A percentile compares a stretch with the other conserved stretches of the same genome.
Evolutionary conservation across 2,888 invertebrate genomes (phyloP).

Genomic region (Masnerella sp.): DNA sequence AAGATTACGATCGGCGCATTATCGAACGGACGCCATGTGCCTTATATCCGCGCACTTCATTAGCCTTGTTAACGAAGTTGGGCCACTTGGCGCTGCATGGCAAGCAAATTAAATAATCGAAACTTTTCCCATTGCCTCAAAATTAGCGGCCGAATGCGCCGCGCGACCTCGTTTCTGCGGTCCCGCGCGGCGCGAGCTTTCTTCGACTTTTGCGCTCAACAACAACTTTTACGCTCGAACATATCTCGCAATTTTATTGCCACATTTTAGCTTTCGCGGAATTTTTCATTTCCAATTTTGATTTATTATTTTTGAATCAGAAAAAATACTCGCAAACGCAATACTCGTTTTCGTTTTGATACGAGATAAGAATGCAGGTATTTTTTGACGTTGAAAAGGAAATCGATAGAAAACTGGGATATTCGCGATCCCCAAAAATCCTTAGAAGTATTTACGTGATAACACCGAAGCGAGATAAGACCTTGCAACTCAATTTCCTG

Average conservation of each 20-base stretch:
- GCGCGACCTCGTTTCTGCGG: slow-evolving; percentile 21
- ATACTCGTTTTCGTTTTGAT: too few species aligned
- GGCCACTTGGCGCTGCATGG: slow-evolving; percentile 19
- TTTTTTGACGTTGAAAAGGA: too few species aligned
- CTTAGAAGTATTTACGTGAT: too few species aligned
- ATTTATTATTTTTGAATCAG: too few species aligned
- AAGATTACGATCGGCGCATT: slow-evolving; percentile 10
- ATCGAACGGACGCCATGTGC: slow-evolving; percentile 2
- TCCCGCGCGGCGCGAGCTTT: slow-evolving; percentile 1
- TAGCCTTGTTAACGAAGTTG: slow-evolving; percentile 27
- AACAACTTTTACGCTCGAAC: slow-evolving; percentile 26
- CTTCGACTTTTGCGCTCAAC: slow-evolving; percentile 11
- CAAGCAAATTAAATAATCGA: slow-evolving; percentile 41
- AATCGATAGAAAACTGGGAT: too few species aligned
- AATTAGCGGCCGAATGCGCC: slow-evolving; percentile 26
- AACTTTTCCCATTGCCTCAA: slow-evolving; percentile 34
- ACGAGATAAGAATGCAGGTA: too few species aligned
- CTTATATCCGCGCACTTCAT: slow-evolving; percentile 18
- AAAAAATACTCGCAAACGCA: too few species aligned
- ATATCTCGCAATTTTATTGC: slow-evolving; percentile 27
- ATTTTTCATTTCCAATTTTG: too few species aligned
- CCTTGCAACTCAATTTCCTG: too few species aligned
- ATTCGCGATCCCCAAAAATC: too few species aligned
- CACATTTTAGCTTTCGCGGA: too few species aligned
- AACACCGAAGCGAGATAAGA: too few species aligned